Conservation (phyloP, 2,888 invertebrate genomes). For the Drosophila anomalata region DNA sequence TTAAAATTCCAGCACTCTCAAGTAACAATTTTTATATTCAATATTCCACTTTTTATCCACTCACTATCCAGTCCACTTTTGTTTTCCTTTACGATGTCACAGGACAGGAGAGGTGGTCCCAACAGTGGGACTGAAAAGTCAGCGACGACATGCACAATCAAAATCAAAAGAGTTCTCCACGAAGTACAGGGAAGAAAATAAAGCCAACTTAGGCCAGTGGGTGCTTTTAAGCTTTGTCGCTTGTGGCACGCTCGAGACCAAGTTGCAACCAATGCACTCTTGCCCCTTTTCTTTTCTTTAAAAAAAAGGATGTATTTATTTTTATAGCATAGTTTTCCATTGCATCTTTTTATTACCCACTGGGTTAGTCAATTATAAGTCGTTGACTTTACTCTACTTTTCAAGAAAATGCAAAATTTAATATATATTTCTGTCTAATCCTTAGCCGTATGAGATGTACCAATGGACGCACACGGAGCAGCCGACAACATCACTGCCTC, state of each 20-base stretch:
- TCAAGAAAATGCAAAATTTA: background rate
- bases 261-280: constrained; percentile 58
- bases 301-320: background rate
- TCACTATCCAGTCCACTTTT: background rate
- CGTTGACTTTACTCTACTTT: too few relatives aligned
- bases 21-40: constrained; percentile 3
- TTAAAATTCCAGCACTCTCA: background rate
- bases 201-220: constrained; percentile 27
- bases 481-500: constrained; percentile 88
- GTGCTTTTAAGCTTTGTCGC: constrained; percentile 43
- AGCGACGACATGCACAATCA: constrained; percentile 35
- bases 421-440: background rate
- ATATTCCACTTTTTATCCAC: background rate
- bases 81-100: constrained; percentile 2
- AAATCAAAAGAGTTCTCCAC: constrained; percentile 41
- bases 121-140: constrained; percentile 30
- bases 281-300: constrained; percentile 17
- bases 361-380: too few relatives aligned
- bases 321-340: background rate
- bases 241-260: constrained; percentile 48
- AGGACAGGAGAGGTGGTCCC: constrained; percentile 29
- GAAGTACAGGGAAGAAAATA: constrained; percentile 1
- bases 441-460: constrained; percentile 94
- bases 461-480: constrained; percentile 94
- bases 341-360: background rate